These are phyloP conservation scores for Bacillus rossius DNA, from an alignment of 1,140 invertebrate genomes.

Conservation along the genomic window DNA sequence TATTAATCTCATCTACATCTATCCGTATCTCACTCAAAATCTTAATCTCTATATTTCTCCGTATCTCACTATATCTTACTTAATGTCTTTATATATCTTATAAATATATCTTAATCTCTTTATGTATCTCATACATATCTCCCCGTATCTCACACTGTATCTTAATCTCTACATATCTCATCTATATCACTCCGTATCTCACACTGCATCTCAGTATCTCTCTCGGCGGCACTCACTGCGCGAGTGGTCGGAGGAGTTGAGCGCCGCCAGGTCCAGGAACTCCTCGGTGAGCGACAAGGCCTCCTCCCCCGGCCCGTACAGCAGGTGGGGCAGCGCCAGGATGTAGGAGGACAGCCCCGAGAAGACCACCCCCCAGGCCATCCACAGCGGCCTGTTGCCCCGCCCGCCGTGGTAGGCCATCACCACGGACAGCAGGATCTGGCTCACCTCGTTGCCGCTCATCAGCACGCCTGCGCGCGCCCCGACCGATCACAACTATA, in stretches of 20 bases:
- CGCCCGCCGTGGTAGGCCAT: constrained; percentile 61
- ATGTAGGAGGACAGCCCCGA: constrained; percentile 61
- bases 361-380: constrained; percentile 60
- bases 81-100: too few relatives aligned
- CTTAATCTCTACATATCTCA: too few relatives aligned
- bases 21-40: too few relatives aligned
- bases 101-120: too few relatives aligned
- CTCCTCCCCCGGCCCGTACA: constrained; percentile 65
- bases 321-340: constrained; percentile 62
- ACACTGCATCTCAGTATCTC: too few relatives aligned
- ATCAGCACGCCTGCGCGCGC: constrained; percentile 60
- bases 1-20: too few relatives aligned
- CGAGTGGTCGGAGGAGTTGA: neutral
- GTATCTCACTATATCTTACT: too few relatives aligned
- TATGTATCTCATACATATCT: too few relatives aligned
- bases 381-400: constrained; percentile 64
- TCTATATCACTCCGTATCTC: too few relatives aligned
- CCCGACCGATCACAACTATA: too few relatives aligned
- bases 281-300: constrained; percentile 58
- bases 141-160: too few relatives aligned
- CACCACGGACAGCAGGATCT: constrained; percentile 52
- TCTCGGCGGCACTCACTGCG: neutral
- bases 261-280: constrained; percentile 44
- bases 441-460: constrained; percentile 48
- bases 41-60: too few relatives aligned